Percentiles rank a stretch among this genome's conserved stretches.
Conservation (phyloP, 1,140 invertebrate species). For the Camponotus floridanus region DNA sequence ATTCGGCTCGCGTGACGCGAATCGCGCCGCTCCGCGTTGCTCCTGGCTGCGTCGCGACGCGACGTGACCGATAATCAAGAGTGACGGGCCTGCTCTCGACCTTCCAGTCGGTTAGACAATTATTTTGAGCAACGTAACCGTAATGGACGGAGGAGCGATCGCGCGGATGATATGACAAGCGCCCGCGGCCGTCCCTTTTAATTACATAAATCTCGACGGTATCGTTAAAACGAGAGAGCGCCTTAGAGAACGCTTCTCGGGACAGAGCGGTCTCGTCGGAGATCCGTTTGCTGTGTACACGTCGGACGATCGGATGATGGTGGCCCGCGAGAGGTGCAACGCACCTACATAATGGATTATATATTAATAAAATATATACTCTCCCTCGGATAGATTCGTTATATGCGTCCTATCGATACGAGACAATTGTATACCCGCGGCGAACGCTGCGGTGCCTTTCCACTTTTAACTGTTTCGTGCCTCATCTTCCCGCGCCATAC, state of each 20-base stretch:
- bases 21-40: conserved; percentile 4
- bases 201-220: conserved; percentile 59
- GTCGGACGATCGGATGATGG: conserved; percentile 19
- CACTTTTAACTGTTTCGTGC: conserved; percentile 48
- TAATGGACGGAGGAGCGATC: conserved; percentile 52
- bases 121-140: conserved; percentile 54
- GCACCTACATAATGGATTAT: conserved; percentile 54
- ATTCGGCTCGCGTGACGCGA: conserved; percentile 24
- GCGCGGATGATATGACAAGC: conserved; percentile 50
- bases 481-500: conserved; percentile 21
- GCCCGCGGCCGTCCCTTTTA: conserved; percentile 49
- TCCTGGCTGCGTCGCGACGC: background rate
- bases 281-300: conserved; percentile 34
- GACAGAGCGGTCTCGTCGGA: conserved; percentile 8
- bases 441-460: conserved; percentile 25
- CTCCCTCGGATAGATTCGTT: background rate
- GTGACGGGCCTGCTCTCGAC: conserved; percentile 45
- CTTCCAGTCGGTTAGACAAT: conserved; percentile 52
- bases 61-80: conserved; percentile 67
- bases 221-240: conserved; percentile 49
- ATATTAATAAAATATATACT: conserved; percentile 14
- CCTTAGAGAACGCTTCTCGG: conserved; percentile 3
- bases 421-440: background rate
- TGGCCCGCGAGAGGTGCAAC: background rate
- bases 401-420: conserved; percentile 3